phyloP scores from a whole-genome alignment of 2,888 invertebrate genomes.

The Polydesmus complanatus region DNA sequence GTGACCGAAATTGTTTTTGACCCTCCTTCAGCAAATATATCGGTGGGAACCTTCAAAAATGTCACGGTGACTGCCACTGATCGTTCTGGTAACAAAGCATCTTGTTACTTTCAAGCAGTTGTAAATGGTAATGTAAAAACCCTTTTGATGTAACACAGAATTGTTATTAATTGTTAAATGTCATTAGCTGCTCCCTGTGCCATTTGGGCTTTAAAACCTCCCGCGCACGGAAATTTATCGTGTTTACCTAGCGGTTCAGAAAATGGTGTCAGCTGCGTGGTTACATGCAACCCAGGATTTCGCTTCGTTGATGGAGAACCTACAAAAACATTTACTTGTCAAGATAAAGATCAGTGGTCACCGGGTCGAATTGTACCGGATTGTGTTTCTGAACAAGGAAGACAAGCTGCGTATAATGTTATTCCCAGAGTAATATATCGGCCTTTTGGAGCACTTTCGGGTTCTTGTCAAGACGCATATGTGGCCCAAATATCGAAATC shows the following conservation, averaged over 20 bases:
- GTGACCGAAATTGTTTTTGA: conserved; percentile 40
- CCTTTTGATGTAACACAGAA: not conserved
- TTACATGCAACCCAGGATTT: conserved; percentile 66
- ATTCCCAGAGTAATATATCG: conserved; percentile 72
- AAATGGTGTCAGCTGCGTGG: conserved; percentile 57
- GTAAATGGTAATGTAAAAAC: conserved; percentile 13
- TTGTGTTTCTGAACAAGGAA: conserved; percentile 88
- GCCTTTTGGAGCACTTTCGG: conserved; percentile 77
- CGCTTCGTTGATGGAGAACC: conserved; percentile 81
- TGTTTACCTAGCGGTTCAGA: conserved; percentile 60
- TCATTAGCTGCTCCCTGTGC: conserved; percentile 83
- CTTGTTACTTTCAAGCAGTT: conserved; percentile 75
- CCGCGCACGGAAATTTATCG: conserved; percentile 74
- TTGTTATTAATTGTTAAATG: not conserved
- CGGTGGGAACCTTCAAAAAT: conserved; percentile 65
- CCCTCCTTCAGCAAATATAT: conserved; percentile 18
- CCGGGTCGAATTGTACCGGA: conserved; percentile 84
- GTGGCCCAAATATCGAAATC: conserved; percentile 51
- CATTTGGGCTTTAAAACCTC: conserved; percentile 81
- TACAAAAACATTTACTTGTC: conserved; percentile 72
- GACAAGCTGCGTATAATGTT: conserved; percentile 87
- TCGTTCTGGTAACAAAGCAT: conserved; percentile 71
- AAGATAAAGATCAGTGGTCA: conserved; percentile 63
- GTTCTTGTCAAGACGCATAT: conserved; percentile 68
- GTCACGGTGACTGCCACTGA: conserved; percentile 81